Conservation (phyloP, 2,888 invertebrate species). For the Yponomeuta evonymella region DNA sequence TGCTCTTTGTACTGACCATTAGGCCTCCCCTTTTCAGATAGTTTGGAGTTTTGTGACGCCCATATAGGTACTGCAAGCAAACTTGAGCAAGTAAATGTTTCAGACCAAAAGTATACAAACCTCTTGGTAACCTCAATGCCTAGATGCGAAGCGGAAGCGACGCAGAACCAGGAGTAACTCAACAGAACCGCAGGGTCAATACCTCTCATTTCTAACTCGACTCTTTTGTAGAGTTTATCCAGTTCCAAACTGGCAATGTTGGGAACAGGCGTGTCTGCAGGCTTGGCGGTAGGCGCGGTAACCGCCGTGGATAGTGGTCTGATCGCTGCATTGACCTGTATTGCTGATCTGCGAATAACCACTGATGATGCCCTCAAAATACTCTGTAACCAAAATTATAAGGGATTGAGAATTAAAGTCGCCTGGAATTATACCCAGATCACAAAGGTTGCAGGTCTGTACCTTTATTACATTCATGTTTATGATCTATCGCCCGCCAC, state of each 20-base stretch:
- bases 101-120: conserved; percentile 54
- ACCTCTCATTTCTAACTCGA: conserved; percentile 91
- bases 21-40: no score
- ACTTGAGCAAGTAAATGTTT: not conserved
- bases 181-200: conserved; percentile 91
- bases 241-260: conserved; percentile 51
- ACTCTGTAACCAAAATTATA: conserved; percentile 35
- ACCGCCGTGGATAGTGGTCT: conserved; percentile 39
- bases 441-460: not conserved
- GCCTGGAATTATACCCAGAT: no score
- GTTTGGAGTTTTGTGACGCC: no score
- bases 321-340: conserved; percentile 23
- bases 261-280: conserved; percentile 20
- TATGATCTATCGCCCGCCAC: not conserved
- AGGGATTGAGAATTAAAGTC: no score
- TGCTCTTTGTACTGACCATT: no score
- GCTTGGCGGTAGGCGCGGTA: conserved; percentile 26
- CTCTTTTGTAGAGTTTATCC: conserved; percentile 87
- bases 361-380: conserved; percentile 36
- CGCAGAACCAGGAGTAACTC: conserved; percentile 91
- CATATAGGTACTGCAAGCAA: no score
- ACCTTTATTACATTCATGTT: conserved; percentile 20
- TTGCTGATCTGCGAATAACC: conserved; percentile 12
- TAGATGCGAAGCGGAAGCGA: conserved; percentile 87
- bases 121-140: conserved; percentile 84